Evolutionary conservation across 2,888 invertebrate genomes (phyloP).

Genomic region (Pollenia labialis): DNA sequence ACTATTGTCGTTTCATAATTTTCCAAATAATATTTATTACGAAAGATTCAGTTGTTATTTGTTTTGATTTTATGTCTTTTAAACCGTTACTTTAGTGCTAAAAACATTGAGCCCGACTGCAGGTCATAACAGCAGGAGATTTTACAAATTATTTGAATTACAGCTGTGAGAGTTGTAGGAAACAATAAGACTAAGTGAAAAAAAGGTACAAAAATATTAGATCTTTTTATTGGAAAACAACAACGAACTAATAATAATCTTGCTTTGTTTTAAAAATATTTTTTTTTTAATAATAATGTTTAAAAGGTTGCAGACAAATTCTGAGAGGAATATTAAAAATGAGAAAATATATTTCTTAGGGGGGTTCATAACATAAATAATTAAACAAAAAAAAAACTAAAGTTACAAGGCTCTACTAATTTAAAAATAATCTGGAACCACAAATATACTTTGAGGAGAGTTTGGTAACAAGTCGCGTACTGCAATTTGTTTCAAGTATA

Average conservation of each 20-base stretch:
- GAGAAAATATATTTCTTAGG: not conserved
- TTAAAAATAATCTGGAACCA: too few relatives aligned
- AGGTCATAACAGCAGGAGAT: conserved; percentile 38
- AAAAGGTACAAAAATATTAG: not conserved
- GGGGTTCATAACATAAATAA: too few relatives aligned
- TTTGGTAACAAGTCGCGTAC: too few relatives aligned
- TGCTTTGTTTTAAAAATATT: not conserved
- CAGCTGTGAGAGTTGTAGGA: conserved; percentile 29
- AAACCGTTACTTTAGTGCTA: conserved; percentile 5
- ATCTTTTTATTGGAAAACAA: not conserved
- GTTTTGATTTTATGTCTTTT: conserved; percentile 14
- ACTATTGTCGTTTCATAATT: not conserved
- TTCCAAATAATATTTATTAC: conserved; percentile 21
- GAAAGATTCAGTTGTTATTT: not conserved
- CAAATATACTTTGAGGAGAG: too few relatives aligned
- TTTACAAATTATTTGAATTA: not conserved
- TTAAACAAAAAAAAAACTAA: too few relatives aligned
- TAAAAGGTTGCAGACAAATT: conserved; percentile 1
- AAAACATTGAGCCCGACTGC: conserved; percentile 9
- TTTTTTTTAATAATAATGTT: conserved; percentile 4
- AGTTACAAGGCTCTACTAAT: too few relatives aligned
- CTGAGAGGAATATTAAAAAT: not conserved
- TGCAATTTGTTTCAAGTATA: too few relatives aligned
- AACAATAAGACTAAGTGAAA: not conserved
- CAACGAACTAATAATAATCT: not conserved